Evolutionary conservation across 2,797 vertebrate species (phyloP).

Genomic region (Thaleichthys pacificus): DNA sequence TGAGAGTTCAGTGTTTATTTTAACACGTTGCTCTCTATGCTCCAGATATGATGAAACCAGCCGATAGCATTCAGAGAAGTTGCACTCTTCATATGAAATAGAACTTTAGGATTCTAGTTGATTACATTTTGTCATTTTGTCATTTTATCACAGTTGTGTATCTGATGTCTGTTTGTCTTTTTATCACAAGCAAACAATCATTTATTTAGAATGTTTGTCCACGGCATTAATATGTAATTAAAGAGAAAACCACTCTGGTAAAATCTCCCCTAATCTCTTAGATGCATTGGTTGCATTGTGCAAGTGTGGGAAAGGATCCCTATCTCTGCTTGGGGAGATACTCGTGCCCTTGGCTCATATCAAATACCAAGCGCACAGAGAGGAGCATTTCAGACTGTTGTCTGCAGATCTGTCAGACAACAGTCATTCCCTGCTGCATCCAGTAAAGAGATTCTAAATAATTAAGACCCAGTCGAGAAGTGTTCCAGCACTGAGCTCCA

Average conservation of each 20-base stretch:
- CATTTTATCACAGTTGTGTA: constrained; percentile 17
- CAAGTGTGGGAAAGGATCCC: constrained; percentile 38
- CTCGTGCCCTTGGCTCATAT: constrained; percentile 38
- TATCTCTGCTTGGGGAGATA: constrained; percentile 24
- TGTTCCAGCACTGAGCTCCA: constrained; percentile 33
- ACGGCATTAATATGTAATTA: constrained; percentile 57
- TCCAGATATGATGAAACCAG: too few relatives aligned
- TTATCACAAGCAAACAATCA: constrained; percentile 54
- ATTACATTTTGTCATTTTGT: neutral
- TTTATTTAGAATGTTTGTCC: constrained; percentile 50
- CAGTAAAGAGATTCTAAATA: too few relatives aligned
- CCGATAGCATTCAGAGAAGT: too few relatives aligned
- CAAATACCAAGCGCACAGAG: neutral
- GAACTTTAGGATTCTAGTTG: constrained; percentile 48
- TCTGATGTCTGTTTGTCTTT: constrained; percentile 34
- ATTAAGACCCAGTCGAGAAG: too few relatives aligned
- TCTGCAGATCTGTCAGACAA: neutral
- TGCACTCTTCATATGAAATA: constrained; percentile 39
- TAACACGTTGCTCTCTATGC: too few relatives aligned
- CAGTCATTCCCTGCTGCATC: too few relatives aligned
- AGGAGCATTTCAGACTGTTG: neutral
- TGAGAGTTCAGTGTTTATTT: too few relatives aligned
- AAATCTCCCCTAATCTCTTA: constrained; percentile 45
- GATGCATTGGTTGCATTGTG: constrained; percentile 40
- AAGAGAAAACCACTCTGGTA: constrained; percentile 40